Percentiles rank a stretch among this genome's conserved stretches.
These are phyloP conservation scores for Sialia sialis DNA, from an alignment of 2,113 vertebrate genomes.

Conservation along the genomic window DNA sequence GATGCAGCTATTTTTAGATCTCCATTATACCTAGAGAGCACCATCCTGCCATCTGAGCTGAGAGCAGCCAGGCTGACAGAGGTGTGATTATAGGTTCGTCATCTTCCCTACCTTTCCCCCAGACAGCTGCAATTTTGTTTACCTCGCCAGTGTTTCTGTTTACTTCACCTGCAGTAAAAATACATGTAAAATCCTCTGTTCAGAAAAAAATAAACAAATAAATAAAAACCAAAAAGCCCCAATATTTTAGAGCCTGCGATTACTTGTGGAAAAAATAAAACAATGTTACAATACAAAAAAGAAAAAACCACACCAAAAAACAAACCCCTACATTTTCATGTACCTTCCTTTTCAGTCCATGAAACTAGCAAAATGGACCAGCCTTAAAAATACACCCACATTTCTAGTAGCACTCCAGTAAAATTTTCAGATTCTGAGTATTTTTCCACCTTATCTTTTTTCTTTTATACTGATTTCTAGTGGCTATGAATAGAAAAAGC, in stretches of 20 bases:
- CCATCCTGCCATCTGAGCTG: constrained; percentile 45
- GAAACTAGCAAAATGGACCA: background rate
- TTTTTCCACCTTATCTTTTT: background rate
- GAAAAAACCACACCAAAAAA: too few relatives aligned
- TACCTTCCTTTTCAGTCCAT: background rate
- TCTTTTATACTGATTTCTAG: background rate
- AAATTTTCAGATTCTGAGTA: background rate
- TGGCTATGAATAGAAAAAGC: background rate
- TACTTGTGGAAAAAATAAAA: background rate
- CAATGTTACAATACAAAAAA: background rate
- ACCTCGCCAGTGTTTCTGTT: constrained; percentile 34
- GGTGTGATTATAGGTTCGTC: constrained; percentile 32
- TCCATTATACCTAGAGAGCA: constrained; percentile 73
- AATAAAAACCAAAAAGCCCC: too few relatives aligned
- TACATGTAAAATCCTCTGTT: constrained; percentile 25
- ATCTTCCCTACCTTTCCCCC: background rate
- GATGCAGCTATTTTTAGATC: constrained; percentile 75
- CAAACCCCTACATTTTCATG: background rate
- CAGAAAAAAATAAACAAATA: background rate
- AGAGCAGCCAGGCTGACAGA: constrained; percentile 61
- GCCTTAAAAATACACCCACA: background rate
- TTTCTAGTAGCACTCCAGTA: background rate
- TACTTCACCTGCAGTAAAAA: constrained; percentile 10
- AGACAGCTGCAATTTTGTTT: constrained; percentile 52
- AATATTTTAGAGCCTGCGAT: background rate